A percentile compares a stretch with the other conserved stretches of the same genome.
Conservation (phyloP, 2,888 invertebrate species). For the Poecilus cupreus region DNA sequence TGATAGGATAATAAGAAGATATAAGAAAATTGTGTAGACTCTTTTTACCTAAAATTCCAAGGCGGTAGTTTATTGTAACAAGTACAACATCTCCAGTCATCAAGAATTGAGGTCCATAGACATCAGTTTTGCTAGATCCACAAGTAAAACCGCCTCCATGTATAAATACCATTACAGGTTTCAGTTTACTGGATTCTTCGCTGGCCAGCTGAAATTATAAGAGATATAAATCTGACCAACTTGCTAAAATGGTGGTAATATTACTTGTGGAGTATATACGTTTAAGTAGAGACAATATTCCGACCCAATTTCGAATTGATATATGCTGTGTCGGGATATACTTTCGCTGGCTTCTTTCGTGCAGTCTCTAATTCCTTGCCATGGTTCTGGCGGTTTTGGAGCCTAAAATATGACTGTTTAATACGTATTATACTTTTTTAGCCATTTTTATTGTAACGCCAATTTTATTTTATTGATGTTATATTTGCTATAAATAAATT, state of each 20-base stretch:
- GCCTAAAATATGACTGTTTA: conserved; percentile 60
- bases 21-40: no score
- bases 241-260: no score
- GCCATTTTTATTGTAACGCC: no score
- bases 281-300: conserved; percentile 73
- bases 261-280: conserved; percentile 66
- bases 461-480: no score
- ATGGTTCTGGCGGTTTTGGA: conserved; percentile 61
- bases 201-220: conserved; percentile 26
- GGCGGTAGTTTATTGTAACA: conserved; percentile 50
- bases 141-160: conserved; percentile 48
- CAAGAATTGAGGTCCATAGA: conserved; percentile 53
- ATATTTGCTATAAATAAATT: no score
- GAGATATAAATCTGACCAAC: no score
- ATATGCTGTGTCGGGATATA: conserved; percentile 65
- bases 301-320: conserved; percentile 68
- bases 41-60: conserved; percentile 55
- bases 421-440: no score
- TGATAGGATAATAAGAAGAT: no score
- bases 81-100: conserved; percentile 53
- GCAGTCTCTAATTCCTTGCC: conserved; percentile 62
- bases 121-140: conserved; percentile 55
- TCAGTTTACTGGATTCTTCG: conserved; percentile 7
- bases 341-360: conserved; percentile 65
- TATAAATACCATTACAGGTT: conserved; percentile 52